phyloP scores from a whole-genome alignment of 2,113 vertebrate genomes.

The Ameiurus melas region DNA sequence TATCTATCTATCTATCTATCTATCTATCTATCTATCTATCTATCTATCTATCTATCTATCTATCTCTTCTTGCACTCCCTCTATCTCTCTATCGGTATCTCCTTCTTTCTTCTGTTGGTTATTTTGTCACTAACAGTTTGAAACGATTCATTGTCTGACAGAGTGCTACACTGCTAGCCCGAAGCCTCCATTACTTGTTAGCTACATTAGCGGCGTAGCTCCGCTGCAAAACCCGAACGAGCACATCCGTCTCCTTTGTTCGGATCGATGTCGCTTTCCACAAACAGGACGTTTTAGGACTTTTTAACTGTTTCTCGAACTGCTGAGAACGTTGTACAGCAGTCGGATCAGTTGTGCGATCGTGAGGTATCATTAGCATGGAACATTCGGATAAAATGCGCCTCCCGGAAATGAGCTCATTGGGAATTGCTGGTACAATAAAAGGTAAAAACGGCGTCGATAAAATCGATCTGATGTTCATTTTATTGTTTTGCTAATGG shows the following conservation, averaged over 20 bases:
- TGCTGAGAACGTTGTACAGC: not conserved
- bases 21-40: not conserved
- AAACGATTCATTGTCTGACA: not conserved
- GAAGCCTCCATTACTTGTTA: not conserved
- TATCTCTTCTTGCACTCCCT: not conserved
- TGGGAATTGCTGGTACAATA: slow-evolving; percentile 20
- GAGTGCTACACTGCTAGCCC: not conserved
- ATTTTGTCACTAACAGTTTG: not conserved
- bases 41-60: not conserved
- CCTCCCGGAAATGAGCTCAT: not conserved
- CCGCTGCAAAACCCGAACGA: not conserved
- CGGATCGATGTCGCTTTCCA: not conserved
- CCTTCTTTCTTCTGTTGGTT: not conserved
- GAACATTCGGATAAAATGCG: not conserved
- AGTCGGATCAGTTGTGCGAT: not conserved
- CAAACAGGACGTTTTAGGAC: not conserved
- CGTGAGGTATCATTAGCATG: not conserved
- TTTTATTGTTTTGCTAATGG: slow-evolving; percentile 36
- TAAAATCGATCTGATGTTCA: slow-evolving; percentile 27
- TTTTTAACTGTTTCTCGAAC: not conserved
- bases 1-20: not conserved
- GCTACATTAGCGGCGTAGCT: not conserved
- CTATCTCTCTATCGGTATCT: not conserved
- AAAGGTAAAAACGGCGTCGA: slow-evolving; percentile 10
- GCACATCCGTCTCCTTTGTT: not conserved